Base-by-base conservation (phyloP, 2,113 vertebrate genomes). In the Polyodon spathula region DNA sequence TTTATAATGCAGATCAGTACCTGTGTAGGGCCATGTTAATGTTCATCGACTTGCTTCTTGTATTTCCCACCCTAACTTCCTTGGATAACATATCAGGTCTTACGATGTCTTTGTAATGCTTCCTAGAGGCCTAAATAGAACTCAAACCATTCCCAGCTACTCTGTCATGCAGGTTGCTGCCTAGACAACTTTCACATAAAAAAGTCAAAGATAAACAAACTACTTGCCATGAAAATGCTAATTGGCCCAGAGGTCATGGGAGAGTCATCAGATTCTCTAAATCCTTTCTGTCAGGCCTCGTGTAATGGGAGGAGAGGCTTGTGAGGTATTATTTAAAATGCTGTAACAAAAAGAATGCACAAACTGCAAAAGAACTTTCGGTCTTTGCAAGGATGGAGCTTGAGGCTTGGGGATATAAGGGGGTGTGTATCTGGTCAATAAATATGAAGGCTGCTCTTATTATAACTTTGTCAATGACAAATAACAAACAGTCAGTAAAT, bases 391-490 rank as follows among this genome's bases (percentile, higher is more conserved):
- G 71, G 57, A 57, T 59, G 71, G 56, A 63, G 66, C 76, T 73
- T 64, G 51, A 68, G 67, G 76, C 67, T 68, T 69, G 63, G 67
- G 78, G 75, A 75, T 76, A 68, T 66, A 67, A 17, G 69, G 79
- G 77, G n/a, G n/a, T n/a, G n/a, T n/a, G 84, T 77, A 80, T 72
- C 71, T 77, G 79, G 71, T 79, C 77, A 79, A 80, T 83, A 80
- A 85, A 84, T 82, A 86, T 77, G 78, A 85, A 83, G 76, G 77
- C 77, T 75, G 71, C 73, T 76, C 77, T 77, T 78, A 83, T 84
- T 82, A 85, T 72, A 85, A 85, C 81, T 88, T 80, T 83, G 83
- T 82, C 82, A 79, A 78, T 85, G 86, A 85, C 86, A 88, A 86
- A 86, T 85, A 86, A 80, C 80, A 82, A 82, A 85, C 63, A 78